Percentiles rank a stretch among this genome's conserved stretches.
These are phyloP conservation scores for Picus viridis DNA, from an alignment of 2,797 vertebrate genomes.

Conservation along the genomic window DNA sequence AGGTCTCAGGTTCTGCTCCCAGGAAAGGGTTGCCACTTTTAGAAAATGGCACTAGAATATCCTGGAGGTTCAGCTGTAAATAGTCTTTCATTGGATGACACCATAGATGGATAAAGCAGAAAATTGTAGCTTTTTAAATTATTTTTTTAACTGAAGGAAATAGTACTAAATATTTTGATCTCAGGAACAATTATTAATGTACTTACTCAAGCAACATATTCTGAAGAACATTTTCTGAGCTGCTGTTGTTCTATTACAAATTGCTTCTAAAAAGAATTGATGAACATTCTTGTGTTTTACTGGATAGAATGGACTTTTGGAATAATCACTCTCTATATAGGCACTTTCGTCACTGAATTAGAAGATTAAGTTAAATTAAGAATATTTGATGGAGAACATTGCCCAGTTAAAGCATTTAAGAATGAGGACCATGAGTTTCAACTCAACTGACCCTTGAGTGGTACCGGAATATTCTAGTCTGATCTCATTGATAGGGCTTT, in stretches of 20 bases:
- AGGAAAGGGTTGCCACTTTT: background rate
- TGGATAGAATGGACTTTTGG: background rate
- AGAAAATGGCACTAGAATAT: background rate
- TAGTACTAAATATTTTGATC: background rate
- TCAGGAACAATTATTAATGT: background rate
- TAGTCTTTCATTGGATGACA: background rate
- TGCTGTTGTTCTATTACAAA: background rate
- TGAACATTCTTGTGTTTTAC: background rate
- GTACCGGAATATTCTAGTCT: background rate
- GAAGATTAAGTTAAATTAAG: background rate
- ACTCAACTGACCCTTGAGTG: rapidly evolving
- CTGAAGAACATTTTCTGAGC: background rate
- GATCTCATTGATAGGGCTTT: background rate
- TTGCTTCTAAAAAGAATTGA: background rate
- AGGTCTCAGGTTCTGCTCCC: background rate
- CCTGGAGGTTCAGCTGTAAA: background rate
- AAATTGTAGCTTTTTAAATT: background rate
- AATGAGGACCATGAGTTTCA: rapidly evolving
- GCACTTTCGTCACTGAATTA: background rate
- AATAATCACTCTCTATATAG: background rate
- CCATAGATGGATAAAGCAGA: background rate
- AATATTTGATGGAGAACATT: background rate
- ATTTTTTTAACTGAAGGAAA: background rate
- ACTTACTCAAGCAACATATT: background rate
- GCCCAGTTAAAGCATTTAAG: background rate